phyloP scores from a whole-genome alignment of 1,140 invertebrate genomes.

The Ridgeia piscesae region DNA sequence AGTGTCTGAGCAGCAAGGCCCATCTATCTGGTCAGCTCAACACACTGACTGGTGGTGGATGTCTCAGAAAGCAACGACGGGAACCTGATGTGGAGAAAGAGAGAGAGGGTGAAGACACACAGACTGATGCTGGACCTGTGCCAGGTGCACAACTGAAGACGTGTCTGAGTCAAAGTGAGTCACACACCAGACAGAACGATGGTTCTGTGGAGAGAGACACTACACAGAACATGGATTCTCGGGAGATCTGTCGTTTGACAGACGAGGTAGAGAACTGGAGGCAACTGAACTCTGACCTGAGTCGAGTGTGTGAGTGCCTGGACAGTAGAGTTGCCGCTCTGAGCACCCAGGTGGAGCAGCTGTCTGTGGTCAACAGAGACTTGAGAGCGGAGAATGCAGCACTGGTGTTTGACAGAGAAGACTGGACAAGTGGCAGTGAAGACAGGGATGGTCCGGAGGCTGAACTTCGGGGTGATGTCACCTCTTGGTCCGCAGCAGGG shows the following conservation, averaged over 20 bases:
- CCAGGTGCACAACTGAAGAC: background rate
- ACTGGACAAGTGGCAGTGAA: background rate
- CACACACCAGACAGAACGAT: background rate
- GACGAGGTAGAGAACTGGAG: background rate
- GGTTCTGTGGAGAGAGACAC: background rate
- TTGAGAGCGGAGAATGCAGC: background rate
- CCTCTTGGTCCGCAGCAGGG: no score
- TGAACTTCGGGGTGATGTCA: background rate
- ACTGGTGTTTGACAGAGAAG: background rate
- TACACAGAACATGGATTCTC: background rate
- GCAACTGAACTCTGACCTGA: background rate
- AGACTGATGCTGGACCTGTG: background rate
- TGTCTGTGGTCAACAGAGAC: background rate
- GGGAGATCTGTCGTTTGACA: background rate
- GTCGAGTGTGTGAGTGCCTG: background rate
- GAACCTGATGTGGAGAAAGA: background rate
- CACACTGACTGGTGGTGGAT: background rate
- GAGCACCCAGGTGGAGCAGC: background rate
- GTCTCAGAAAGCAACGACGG: background rate
- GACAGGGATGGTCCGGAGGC: background rate
- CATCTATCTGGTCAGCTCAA: background rate
- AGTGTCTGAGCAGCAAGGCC: background rate
- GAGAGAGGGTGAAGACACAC: background rate
- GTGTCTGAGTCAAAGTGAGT: background rate
- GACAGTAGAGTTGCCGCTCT: background rate